Conservation (phyloP, 2,113 vertebrate species). For the Strix uralensis region DNA sequence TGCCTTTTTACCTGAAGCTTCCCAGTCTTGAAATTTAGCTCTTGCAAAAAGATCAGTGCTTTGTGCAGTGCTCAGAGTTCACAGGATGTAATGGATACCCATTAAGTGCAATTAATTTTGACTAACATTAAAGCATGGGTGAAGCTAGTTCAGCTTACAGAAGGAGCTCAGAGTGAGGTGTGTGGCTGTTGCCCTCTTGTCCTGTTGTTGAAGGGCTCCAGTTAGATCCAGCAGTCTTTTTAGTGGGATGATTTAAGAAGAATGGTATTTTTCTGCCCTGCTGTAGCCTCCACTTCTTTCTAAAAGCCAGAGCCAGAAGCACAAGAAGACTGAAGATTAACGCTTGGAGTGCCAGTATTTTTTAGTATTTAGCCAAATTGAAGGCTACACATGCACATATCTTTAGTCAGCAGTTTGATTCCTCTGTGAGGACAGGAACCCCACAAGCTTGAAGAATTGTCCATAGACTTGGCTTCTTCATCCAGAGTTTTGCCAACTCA, state of each 20-base stretch:
- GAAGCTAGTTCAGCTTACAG: neutral
- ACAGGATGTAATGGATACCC: neutral
- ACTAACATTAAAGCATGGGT: accelerated
- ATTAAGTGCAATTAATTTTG: neutral
- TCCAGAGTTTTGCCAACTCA: neutral
- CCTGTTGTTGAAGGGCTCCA: neutral
- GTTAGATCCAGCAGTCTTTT: neutral
- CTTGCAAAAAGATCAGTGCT: neutral
- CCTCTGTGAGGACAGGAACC: neutral
- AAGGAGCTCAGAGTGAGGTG: neutral
- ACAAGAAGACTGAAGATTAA: neutral
- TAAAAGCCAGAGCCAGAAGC: neutral
- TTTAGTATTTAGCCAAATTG: neutral
- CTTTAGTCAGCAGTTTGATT: neutral
- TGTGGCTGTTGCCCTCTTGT: neutral
- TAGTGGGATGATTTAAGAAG: neutral
- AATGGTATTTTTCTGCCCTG: neutral
- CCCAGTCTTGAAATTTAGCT: neutral
- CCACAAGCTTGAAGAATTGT: neutral
- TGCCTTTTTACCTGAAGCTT: neutral
- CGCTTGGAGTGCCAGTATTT: neutral
- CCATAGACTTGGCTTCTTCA: constrained; percentile 12
- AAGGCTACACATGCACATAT: neutral
- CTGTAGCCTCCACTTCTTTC: neutral
- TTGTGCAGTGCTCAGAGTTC: neutral